Evolutionary conservation across 2,797 vertebrate genomes (phyloP).

Genomic region (Ceryle rudis): DNA sequence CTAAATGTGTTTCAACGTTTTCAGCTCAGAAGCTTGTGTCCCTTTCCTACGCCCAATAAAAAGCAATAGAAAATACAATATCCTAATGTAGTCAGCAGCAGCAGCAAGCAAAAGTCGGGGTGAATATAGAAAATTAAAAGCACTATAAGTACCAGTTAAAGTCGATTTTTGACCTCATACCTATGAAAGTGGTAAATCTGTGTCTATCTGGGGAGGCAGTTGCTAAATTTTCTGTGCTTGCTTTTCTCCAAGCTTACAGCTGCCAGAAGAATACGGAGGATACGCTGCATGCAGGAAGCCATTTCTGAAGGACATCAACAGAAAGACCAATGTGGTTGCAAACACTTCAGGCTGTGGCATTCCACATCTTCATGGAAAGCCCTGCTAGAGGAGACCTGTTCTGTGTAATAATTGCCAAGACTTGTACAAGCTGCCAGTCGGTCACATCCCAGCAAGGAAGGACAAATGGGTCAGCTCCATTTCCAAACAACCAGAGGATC

Average conservation of each 20-base stretch:
- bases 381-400: not conserved
- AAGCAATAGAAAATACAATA: not conserved
- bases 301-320: not conserved
- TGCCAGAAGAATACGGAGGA: not conserved
- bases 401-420: not conserved
- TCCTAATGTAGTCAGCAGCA: not conserved
- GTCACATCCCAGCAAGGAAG: not conserved
- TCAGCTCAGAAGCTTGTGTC: not conserved
- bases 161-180: not conserved
- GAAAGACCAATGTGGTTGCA: not conserved
- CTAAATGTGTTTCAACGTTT: not conserved
- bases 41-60: not conserved
- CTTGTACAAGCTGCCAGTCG: not conserved
- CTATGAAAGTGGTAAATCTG: not conserved
- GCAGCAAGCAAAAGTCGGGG: not conserved
- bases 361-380: not conserved
- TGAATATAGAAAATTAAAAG: not conserved
- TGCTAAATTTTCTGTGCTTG: not conserved
- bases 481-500: not conserved
- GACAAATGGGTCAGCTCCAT: conserved; percentile 36
- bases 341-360: not conserved
- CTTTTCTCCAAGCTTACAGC: not conserved
- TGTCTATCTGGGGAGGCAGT: not conserved
- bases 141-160: not conserved
- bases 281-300: not conserved